A percentile compares a stretch with the other conserved stretches of the same genome.
These are phyloP conservation scores for Poeciliopsis infans DNA, from an alignment of 2,797 vertebrate species.

Conservation along the genomic window DNA sequence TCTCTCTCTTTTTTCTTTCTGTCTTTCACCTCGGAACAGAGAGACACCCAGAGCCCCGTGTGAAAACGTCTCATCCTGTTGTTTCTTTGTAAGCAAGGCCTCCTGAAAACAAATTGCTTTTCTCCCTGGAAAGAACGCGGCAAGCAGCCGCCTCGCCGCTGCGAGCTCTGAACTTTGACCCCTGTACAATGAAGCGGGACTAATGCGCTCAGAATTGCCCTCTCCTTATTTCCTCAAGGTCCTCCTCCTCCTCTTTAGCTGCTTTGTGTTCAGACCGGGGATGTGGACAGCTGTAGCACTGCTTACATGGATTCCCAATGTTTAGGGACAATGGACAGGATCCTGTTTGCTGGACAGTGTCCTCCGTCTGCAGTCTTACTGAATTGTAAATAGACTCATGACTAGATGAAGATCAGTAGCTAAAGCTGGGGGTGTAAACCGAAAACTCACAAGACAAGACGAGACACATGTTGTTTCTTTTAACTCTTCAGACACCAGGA, in stretches of 20 bases:
- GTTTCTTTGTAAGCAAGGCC: constrained; percentile 30
- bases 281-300: constrained; percentile 55
- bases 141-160: constrained; percentile 43
- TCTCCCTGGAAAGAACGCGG: constrained; percentile 27
- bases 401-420: neutral
- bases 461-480: neutral
- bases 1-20: neutral
- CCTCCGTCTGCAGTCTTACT: neutral
- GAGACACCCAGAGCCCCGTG: constrained; percentile 19
- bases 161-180: constrained; percentile 53
- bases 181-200: constrained; percentile 44
- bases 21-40: constrained; percentile 30
- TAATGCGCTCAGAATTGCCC: constrained; percentile 50
- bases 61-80: constrained; percentile 16
- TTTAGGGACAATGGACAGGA: constrained; percentile 32
- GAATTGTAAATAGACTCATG: neutral
- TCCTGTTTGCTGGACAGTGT: neutral
- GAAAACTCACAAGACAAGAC: neutral
- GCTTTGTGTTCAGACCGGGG: constrained; percentile 34
- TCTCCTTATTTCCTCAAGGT: constrained; percentile 5
- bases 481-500: too few relatives aligned
- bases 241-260: constrained; percentile 29
- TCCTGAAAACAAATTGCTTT: constrained; percentile 65
- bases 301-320: constrained; percentile 37
- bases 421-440: neutral